Percentiles rank a stretch among this genome's conserved stretches.
Evolutionary conservation across 2,113 vertebrate species (phyloP).

Genomic region (Eleginops maclovinus): DNA sequence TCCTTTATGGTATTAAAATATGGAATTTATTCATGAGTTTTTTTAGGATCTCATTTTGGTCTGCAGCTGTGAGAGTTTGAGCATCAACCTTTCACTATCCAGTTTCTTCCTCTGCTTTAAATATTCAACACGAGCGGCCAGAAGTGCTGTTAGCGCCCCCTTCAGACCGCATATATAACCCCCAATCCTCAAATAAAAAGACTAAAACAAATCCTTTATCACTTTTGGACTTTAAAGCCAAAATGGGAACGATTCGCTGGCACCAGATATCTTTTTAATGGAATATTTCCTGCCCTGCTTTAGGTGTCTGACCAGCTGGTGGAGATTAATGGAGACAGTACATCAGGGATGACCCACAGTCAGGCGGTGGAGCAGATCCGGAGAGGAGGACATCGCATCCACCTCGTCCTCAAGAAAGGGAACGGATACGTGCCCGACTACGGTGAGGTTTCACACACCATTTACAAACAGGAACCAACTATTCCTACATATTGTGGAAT

Average conservation of each 20-base stretch:
- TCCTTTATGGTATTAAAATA: too few species aligned
- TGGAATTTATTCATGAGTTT: too few species aligned
- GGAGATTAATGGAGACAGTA: constrained; percentile 87
- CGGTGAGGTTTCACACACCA: constrained; percentile 69
- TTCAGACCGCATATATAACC: not conserved
- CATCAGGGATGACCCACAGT: constrained; percentile 86
- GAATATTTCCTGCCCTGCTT: not conserved
- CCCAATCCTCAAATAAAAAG: too few species aligned
- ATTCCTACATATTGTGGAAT: too few species aligned
- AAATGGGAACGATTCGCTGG: too few species aligned
- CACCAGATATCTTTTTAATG: too few species aligned
- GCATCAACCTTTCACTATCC: constrained; percentile 19
- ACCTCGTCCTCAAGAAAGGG: constrained; percentile 85
- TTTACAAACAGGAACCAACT: too few species aligned
- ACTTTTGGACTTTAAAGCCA: too few species aligned
- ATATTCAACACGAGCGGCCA: not conserved
- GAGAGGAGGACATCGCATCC: constrained; percentile 82
- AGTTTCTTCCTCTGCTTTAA: not conserved
- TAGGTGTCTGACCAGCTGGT: constrained; percentile 88
- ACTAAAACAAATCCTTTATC: too few species aligned
- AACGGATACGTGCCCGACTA: constrained; percentile 88
- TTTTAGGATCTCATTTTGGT: not conserved
- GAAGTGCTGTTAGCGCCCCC: not conserved
- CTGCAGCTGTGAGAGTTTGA: not conserved
- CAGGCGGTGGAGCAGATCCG: constrained; percentile 88